Percentiles rank a stretch among this genome's conserved stretches.
Evolutionary conservation across 37 sponge, comb jelly and placozoan species (phyloP).

Genomic region (Halisarca cf. caerulea): DNA sequence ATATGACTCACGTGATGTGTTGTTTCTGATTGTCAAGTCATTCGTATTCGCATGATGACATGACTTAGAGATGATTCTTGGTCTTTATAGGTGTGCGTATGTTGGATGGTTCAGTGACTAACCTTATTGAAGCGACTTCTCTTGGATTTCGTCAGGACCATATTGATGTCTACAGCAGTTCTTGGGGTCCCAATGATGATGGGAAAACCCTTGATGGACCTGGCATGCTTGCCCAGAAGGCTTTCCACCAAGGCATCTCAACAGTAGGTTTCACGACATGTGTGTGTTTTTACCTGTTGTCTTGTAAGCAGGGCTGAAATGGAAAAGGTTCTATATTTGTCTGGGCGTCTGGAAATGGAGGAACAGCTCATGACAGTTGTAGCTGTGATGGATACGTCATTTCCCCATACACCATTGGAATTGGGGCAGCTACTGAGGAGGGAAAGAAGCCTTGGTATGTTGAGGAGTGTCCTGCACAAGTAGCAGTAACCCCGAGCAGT

Average conservation of each 20-base stretch:
- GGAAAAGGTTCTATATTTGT: slow-evolving; percentile 94
- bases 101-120: slow-evolving; percentile 96
- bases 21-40: background rate
- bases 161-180: slow-evolving; percentile 96
- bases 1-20: background rate
- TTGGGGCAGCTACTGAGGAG: slow-evolving; percentile 78
- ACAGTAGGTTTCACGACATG: slow-evolving; percentile 35
- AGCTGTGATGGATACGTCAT: slow-evolving; percentile 99
- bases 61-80: background rate
- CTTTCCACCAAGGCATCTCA: slow-evolving; percentile 70
- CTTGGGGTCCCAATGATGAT: slow-evolving; percentile 99
- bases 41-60: too few relatives aligned
- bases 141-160: slow-evolving; percentile 86
- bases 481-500: slow-evolving; percentile 94
- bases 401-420: slow-evolving; percentile 88
- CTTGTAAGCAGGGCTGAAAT: slow-evolving; percentile 64
- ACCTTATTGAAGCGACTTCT: slow-evolving; percentile 87
- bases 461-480: slow-evolving; percentile 90
- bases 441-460: slow-evolving; percentile 93
- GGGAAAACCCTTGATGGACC: slow-evolving; percentile 98
- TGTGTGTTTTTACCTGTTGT: background rate
- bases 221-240: slow-evolving; percentile 75
- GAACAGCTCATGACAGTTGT: slow-evolving; percentile 81
- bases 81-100: slow-evolving; percentile 82
- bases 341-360: slow-evolving; percentile 99